These are phyloP conservation scores for Hormaphis cornu DNA, from an alignment of 1,140 invertebrate species.

Conservation along the genomic window DNA sequence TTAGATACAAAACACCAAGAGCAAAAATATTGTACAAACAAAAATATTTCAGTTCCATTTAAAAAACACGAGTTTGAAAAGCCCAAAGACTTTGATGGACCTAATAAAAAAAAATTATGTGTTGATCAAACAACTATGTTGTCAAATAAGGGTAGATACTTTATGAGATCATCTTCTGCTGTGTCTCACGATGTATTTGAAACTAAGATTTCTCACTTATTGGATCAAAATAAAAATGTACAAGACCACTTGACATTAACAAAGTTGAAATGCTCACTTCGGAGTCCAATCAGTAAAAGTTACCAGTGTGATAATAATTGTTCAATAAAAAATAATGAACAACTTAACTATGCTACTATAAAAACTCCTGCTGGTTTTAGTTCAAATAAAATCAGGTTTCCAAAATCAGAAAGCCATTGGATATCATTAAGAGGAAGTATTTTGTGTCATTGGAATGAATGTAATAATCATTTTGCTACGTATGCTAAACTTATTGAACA, in stretches of 20 bases:
- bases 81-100: neutral
- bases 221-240: slow-evolving; percentile 21
- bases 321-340: slow-evolving; percentile 1
- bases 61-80: neutral
- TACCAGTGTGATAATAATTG: neutral
- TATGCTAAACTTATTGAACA: slow-evolving; percentile 76
- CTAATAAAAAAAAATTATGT: slow-evolving; percentile 17
- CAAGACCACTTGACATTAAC: neutral
- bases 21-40: neutral
- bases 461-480: slow-evolving; percentile 64
- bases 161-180: slow-evolving; percentile 20
- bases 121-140: neutral
- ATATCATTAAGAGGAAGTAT: slow-evolving; percentile 35
- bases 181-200: neutral
- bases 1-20: neutral
- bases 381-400: slow-evolving; percentile 20
- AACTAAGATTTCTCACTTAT: neutral
- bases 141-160: slow-evolving; percentile 1
- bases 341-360: neutral
- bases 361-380: neutral
- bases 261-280: neutral
- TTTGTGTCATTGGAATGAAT: slow-evolving; percentile 76
- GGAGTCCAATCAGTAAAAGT: neutral
- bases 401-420: slow-evolving; percentile 19
- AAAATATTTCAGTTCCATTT: neutral